Evolutionary conservation across 2,888 invertebrate species (phyloP), one percentile per base, ranked within the genome.

Genomic region (Synergus gifuensis): DNA sequence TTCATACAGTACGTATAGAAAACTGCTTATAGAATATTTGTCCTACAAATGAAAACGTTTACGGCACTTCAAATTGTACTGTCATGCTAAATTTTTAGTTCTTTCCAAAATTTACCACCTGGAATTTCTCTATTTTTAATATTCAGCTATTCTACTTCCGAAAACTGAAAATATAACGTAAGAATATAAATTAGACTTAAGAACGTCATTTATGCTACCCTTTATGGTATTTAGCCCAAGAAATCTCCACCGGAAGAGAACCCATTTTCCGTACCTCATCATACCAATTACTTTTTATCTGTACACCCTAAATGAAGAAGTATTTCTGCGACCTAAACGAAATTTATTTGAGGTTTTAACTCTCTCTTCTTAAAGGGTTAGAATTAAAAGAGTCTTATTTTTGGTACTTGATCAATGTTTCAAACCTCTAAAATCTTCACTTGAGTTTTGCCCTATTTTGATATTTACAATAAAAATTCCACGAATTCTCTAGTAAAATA

Each of bases 181-280:
- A 28, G 28, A 28, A 28, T 28, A 8, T 73, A 54, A 73, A 54
- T 73, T 73, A 28, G 16, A 73, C 36, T 73, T 73, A 73, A 73
- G 36, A 36, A 36, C 54, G 36, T 73, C 69, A 73, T 54, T 73
- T 73, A 36, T 54, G 69, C 49, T 36, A 49, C n/a, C 49, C 69
- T 73, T n/a, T n/a, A n/a, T 49, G 28, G 49, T 73, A 54, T 73
- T 54, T 73, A 54, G 11, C 22, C 44, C 49, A 28, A 49, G 49
- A 73, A 69, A 73, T 11, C 36, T 73, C 11, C 36, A 36, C 28
- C 36, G 36, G 36, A 14, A 60, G 22, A 22, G 60, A 22, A 12
- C 16, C 49, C 73, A 73, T 73, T 73, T 54, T 73, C 54, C 73
- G 54, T 49, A 54, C 28, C 73, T 73, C 54, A 36, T 73, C 54